phyloP scores from a whole-genome alignment of 2,113 vertebrate species.

The Leptocoma aspasia region DNA sequence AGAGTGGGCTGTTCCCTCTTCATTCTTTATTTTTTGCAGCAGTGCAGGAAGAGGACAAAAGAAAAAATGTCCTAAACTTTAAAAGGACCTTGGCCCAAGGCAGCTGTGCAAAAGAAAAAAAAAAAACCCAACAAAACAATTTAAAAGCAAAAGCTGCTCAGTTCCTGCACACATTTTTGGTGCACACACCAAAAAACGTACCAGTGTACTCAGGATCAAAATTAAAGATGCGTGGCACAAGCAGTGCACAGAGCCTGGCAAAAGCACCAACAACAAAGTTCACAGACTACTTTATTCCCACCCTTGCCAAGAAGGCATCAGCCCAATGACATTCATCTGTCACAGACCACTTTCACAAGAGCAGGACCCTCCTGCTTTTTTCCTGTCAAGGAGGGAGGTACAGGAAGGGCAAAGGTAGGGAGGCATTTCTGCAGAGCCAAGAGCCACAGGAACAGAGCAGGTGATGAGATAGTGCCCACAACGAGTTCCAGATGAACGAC shows the following conservation, averaged over 20 bases:
- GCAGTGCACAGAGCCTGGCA: not conserved
- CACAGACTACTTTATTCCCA: not conserved
- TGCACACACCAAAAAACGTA: not conserved
- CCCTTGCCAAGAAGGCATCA: not conserved
- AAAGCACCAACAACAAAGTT: not conserved
- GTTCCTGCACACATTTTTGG: not conserved
- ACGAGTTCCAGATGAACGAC: not conserved
- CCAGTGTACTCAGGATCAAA: not conserved
- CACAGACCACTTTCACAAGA: not conserved
- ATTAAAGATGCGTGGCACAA: fast-evolving
- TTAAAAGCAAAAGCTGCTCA: not conserved
- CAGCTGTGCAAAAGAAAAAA: not conserved
- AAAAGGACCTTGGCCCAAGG: not conserved
- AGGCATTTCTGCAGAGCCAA: not conserved
- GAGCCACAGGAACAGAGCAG: not conserved
- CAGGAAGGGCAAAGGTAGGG: not conserved
- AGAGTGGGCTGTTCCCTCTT: not conserved
- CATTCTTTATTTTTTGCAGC: not conserved
- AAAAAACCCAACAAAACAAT: not conserved
- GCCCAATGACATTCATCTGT: not conserved
- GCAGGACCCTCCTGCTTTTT: not conserved
- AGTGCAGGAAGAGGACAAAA: not conserved
- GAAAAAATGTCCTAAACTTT: not conserved
- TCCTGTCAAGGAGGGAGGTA: not conserved
- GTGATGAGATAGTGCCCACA: not conserved